Percentiles rank a stretch among this genome's conserved stretches.
phyloP scores from a whole-genome alignment of 2,888 invertebrate species.

The Idaea dimidiata region DNA sequence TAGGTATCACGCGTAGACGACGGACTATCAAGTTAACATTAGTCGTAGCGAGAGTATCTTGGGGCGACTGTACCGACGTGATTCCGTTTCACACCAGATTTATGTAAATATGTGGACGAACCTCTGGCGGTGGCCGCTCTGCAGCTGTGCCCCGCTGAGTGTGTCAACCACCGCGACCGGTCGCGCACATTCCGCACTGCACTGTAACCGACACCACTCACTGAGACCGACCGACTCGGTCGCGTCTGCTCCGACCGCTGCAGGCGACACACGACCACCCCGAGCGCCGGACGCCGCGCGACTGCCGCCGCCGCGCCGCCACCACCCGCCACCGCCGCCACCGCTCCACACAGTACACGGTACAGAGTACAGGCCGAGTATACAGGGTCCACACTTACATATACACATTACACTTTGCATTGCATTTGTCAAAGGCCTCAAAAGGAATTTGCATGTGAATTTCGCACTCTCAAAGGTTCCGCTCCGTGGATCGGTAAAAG shows the following conservation, averaged over 20 bases:
- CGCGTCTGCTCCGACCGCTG: constrained; percentile 8
- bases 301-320: constrained; percentile 37
- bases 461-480: constrained; percentile 7
- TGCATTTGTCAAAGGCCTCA: constrained; percentile 26
- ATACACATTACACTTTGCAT: constrained; percentile 32
- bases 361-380: constrained; percentile 16
- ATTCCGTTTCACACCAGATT: too few relatives aligned
- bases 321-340: not conserved
- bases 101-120: constrained; percentile 29
- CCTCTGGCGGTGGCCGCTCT: constrained; percentile 63
- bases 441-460: constrained; percentile 21
- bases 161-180: constrained; percentile 50
- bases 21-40: too few relatives aligned
- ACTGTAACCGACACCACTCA: not conserved
- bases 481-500: not conserved
- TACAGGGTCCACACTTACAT: constrained; percentile 19
- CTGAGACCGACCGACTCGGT: constrained; percentile 9
- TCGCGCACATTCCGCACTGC: constrained; percentile 40
- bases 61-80: too few relatives aligned
- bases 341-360: constrained; percentile 6
- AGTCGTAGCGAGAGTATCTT: too few relatives aligned
- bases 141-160: constrained; percentile 43
- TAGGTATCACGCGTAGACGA: too few relatives aligned
- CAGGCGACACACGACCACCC: constrained; percentile 11
- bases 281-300: constrained; percentile 57